Conservation (phyloP, 2,113 vertebrate species). For the Eretmodus cyanostictus region DNA sequence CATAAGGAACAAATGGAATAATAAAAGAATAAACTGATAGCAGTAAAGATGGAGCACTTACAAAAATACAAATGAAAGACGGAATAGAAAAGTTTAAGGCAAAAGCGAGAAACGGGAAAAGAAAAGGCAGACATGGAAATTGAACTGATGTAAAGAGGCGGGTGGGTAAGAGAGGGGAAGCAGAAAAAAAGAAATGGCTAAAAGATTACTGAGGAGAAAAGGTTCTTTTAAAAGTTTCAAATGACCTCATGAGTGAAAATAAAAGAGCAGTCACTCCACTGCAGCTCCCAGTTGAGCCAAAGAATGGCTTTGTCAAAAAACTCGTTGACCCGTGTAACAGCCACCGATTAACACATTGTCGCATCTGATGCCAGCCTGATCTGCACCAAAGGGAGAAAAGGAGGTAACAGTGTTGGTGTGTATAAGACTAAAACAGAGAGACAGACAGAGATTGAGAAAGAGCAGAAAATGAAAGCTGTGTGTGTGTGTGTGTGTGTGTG, state of each 20-base stretch:
- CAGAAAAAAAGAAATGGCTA: background rate
- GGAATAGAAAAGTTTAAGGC: background rate
- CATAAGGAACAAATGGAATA: background rate
- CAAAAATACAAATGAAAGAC: background rate
- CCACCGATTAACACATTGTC: slow-evolving; percentile 39
- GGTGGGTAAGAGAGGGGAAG: background rate
- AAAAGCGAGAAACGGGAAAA: background rate
- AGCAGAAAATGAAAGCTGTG: background rate
- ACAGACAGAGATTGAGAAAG: background rate
- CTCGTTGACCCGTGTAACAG: slow-evolving; percentile 36
- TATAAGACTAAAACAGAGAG: background rate
- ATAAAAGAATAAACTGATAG: background rate
- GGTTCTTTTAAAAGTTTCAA: background rate
- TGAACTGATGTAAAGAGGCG: background rate
- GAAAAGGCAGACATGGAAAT: background rate
- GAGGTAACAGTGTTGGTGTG: background rate
- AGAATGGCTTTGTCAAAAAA: slow-evolving; percentile 10
- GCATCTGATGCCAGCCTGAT: slow-evolving; percentile 41
- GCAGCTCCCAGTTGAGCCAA: background rate
- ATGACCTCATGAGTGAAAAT: background rate
- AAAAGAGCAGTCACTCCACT: slow-evolving; percentile 17
- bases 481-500: background rate
- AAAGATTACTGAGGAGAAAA: background rate
- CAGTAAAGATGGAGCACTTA: background rate
- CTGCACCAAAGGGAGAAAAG: background rate